Base-by-base conservation (phyloP, 2,888 invertebrate species). In the Nysson spinosus region DNA sequence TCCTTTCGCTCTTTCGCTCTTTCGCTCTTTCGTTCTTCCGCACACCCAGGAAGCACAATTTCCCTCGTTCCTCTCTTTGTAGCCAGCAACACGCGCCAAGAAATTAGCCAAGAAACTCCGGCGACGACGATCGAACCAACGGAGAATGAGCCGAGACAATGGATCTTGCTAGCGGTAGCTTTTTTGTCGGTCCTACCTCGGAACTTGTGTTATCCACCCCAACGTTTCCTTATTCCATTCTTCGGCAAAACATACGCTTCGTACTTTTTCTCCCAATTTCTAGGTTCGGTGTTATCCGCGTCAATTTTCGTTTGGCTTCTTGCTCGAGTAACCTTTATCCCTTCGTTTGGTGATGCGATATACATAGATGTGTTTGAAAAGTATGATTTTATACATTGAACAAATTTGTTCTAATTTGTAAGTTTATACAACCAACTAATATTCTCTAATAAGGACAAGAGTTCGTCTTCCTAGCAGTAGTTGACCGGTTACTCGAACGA, bases 71-170 rank as follows among this genome's bases (percentile, higher is more conserved):
- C 40, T 40, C n/a, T n/a, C 28, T 46, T 35, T 40, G 52, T 52
- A 44, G 62, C 44, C 57, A 24, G 51, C 28, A 47, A 61, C 67
- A 67, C 77, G 78, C 79, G 75, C 75, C 74, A 74, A 77, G 75
- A 79, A 81, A 81, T 81, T 81, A 82, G 74, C 78, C 69, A 71
- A 68, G 80, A 69, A 81, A 79, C 72, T 78, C 65, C 46, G n/a
- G 62, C 64, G 62, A 64, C 65, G 64, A 67, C 68, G 64, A 75
- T 78, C 74, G 72, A 70, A 71, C 58, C 63, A 65, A 24, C 4
- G 32, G 65, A 62, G 69, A 60, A 51, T 42, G 62, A 47, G 40
- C 52, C 61, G 57, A 74, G 77, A 80, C 80, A 80, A 78, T 78
- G 81, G 71, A 61, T 56, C 51, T 62, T n/a, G n/a, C 52, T 56